Conservation (phyloP, 1,140 invertebrate genomes). For the Philopotamus ludificatus region DNA sequence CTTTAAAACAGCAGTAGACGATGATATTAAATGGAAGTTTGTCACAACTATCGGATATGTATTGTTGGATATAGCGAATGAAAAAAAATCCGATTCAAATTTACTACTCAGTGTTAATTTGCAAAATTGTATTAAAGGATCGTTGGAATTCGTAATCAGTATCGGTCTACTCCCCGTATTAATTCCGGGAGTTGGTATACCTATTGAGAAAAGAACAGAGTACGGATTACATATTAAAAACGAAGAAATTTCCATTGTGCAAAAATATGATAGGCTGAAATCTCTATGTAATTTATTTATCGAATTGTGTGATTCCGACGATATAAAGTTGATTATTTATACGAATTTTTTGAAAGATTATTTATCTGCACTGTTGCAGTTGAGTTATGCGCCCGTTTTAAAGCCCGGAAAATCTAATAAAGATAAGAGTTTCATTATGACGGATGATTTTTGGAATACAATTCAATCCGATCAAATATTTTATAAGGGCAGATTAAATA, state of each 20-base stretch:
- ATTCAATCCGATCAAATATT: conserved; percentile 55
- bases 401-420: conserved; percentile 52
- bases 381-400: conserved; percentile 64
- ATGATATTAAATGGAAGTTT: conserved; percentile 43
- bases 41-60: conserved; percentile 48
- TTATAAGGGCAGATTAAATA: conserved; percentile 56
- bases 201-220: conserved; percentile 50
- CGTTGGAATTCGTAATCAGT: conserved; percentile 61
- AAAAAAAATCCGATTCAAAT: conserved; percentile 47
- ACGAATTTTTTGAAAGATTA: conserved; percentile 56
- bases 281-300: conserved; percentile 24
- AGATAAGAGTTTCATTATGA: conserved; percentile 51
- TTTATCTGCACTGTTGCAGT: conserved; percentile 68
- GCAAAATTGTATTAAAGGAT: conserved; percentile 55
- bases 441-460: conserved; percentile 55
- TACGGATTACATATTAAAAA: conserved; percentile 40
- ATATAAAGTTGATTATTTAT: conserved; percentile 53
- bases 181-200: conserved; percentile 64
- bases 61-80: conserved; percentile 46
- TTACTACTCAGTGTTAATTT: conserved; percentile 60
- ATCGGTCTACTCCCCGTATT: conserved; percentile 66
- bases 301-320: conserved; percentile 44
- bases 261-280: conserved; percentile 44
- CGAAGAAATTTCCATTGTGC: conserved; percentile 44
- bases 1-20: conserved; percentile 18